Conservation (phyloP, 1,140 invertebrate genomes). For the Drosophila guanche region DNA sequence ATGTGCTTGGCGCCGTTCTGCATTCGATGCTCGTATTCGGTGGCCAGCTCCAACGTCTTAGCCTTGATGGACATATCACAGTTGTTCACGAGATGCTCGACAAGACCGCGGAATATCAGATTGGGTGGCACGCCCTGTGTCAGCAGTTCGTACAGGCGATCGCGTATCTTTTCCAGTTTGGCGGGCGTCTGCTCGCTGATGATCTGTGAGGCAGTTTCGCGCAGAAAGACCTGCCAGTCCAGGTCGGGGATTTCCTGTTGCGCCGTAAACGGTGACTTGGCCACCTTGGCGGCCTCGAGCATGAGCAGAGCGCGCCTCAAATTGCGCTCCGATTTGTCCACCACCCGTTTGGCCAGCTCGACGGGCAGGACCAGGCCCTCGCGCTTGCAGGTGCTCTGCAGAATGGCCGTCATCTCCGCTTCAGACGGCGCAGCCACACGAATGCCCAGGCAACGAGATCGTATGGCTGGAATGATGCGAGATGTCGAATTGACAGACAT, state of each 20-base stretch:
- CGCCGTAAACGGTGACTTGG: slow-evolving; percentile 94
- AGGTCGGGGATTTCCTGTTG: slow-evolving; percentile 93
- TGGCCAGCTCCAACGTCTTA: slow-evolving; percentile 92
- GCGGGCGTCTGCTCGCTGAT: slow-evolving; percentile 94
- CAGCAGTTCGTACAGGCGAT: slow-evolving; percentile 95
- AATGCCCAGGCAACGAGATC: slow-evolving; percentile 96
- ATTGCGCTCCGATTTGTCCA: slow-evolving; percentile 93
- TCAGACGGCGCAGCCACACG: slow-evolving; percentile 94
- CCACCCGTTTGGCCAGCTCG: slow-evolving; percentile 91
- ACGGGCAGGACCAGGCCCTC: slow-evolving; percentile 92
- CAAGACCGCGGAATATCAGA: slow-evolving; percentile 95
- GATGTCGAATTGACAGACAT: slow-evolving; percentile 97
- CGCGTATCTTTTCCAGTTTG: slow-evolving; percentile 92
- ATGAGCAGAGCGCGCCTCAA: slow-evolving; percentile 96
- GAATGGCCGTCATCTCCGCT: slow-evolving; percentile 89
- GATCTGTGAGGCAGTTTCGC: slow-evolving; percentile 94
- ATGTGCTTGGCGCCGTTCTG: slow-evolving; percentile 96
- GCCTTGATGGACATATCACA: slow-evolving; percentile 96
- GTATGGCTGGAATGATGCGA: slow-evolving; percentile 96
- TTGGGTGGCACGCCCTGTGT: slow-evolving; percentile 97
- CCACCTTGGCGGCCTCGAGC: slow-evolving; percentile 96
- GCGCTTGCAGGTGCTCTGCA: slow-evolving; percentile 91
- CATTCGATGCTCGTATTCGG: slow-evolving; percentile 95
- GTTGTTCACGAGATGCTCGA: slow-evolving; percentile 93
- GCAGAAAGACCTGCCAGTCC: slow-evolving; percentile 96